A percentile compares a stretch with the other conserved stretches of the same genome.
phyloP scores from a whole-genome alignment of 2,797 vertebrate genomes.

The Notolabrus celidotus region DNA sequence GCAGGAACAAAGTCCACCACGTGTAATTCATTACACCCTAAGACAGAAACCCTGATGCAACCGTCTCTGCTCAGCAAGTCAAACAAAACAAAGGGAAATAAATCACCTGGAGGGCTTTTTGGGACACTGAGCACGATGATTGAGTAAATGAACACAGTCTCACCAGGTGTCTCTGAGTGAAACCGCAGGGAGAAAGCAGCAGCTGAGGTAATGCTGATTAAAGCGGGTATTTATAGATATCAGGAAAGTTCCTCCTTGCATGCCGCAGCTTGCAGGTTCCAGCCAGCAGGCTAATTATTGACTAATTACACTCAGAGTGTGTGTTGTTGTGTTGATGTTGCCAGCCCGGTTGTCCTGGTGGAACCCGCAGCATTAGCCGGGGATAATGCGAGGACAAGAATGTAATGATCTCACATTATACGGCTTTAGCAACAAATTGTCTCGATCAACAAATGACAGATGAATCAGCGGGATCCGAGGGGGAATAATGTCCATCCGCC shows the following conservation, averaged over 20 bases:
- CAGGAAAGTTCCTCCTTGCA: conserved; percentile 35
- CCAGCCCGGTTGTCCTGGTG: conserved; percentile 53
- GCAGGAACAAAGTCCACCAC: conserved; percentile 68
- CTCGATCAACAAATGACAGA: conserved; percentile 32
- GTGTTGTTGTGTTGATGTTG: conserved; percentile 51
- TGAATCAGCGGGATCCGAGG: conserved; percentile 35
- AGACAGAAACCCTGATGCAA: conserved; percentile 32
- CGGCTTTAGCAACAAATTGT: conserved; percentile 42
- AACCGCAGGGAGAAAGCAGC: conserved; percentile 44
- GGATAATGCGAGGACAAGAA: conserved; percentile 46
- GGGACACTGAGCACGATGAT: conserved; percentile 16
- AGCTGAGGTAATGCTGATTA: conserved; percentile 52
- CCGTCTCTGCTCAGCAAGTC: conserved; percentile 41
- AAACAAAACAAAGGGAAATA: conserved; percentile 26
- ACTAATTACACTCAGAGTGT: conserved; percentile 58
- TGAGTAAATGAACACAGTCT: conserved; percentile 40
- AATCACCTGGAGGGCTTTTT: conserved; percentile 12
- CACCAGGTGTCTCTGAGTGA: conserved; percentile 29
- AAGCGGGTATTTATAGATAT: conserved; percentile 63
- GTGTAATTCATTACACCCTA: conserved; percentile 60
- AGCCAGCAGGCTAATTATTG: conserved; percentile 62
- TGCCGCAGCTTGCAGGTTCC: conserved; percentile 49
- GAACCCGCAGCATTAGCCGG: conserved; percentile 46
- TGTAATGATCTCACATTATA: conserved; percentile 60
- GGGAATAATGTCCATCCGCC: conserved; percentile 45